Conservation (phyloP, 2,113 vertebrate genomes). For the Aythya baeri region DNA sequence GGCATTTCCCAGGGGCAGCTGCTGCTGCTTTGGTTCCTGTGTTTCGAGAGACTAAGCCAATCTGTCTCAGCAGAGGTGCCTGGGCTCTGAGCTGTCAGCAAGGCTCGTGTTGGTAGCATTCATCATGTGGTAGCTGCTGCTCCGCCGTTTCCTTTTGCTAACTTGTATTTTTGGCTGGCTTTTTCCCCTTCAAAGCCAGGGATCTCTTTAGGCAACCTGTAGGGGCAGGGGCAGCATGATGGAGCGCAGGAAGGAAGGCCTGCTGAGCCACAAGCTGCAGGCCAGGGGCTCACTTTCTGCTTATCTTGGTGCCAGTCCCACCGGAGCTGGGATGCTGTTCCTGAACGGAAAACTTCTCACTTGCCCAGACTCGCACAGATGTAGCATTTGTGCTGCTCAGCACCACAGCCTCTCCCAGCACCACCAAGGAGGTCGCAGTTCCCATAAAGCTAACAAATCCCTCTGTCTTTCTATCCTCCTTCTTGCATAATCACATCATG, state of each 20-base stretch:
- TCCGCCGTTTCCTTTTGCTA: neutral
- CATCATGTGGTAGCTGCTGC: neutral
- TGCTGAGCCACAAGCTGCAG: neutral
- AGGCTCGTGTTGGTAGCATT: neutral
- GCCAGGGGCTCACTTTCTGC: neutral
- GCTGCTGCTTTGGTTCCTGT: neutral
- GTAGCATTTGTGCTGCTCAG: neutral
- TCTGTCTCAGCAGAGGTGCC: slow-evolving; percentile 13
- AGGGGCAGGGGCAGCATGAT: neutral
- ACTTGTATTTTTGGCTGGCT: neutral
- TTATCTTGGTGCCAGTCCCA: fast-evolving
- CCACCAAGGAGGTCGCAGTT: fast-evolving
- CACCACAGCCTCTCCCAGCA: fast-evolving
- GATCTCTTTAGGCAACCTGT: neutral
- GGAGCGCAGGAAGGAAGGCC: fast-evolving
- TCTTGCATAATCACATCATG: neutral
- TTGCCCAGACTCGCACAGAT: fast-evolving
- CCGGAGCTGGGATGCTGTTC: neutral
- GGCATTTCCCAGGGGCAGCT: slow-evolving; percentile 4
- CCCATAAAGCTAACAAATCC: neutral
- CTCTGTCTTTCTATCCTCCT: neutral
- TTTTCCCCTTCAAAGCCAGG: neutral
- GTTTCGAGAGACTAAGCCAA: neutral
- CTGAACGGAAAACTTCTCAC: neutral
- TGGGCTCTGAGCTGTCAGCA: neutral